Conservation (phyloP, 1,140 invertebrate species). For the Euwallacea similis region DNA sequence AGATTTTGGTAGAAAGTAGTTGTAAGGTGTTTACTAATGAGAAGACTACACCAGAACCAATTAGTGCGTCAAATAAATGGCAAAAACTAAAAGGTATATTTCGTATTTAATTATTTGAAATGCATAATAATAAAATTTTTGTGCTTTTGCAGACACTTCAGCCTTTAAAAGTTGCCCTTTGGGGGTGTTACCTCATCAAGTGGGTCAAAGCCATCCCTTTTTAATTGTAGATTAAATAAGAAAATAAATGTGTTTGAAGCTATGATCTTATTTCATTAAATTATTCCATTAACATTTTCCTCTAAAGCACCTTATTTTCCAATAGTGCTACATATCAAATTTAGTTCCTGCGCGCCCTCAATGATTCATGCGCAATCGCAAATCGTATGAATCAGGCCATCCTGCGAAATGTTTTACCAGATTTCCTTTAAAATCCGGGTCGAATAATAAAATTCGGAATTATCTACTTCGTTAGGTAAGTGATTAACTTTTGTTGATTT, state of each 20-base stretch:
- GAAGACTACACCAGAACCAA: neutral
- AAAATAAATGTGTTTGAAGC: too few species aligned
- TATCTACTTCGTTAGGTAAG: slow-evolving; percentile 51
- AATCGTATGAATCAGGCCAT: too few species aligned
- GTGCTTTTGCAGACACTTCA: slow-evolving; percentile 40
- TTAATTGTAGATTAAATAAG: slow-evolving; percentile 48
- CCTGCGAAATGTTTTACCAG: too few species aligned
- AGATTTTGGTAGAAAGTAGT: slow-evolving; percentile 5
- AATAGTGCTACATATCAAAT: too few species aligned
- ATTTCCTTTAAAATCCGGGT: too few species aligned
- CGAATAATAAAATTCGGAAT: slow-evolving; percentile 38
- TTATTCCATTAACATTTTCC: too few species aligned
- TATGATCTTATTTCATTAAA: too few species aligned
- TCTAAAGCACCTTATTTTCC: too few species aligned
- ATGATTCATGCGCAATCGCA: too few species aligned
- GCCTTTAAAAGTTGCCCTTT: slow-evolving; percentile 37
- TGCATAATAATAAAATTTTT: too few species aligned
- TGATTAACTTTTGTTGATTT: slow-evolving; percentile 8
- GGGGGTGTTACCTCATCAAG: slow-evolving; percentile 40
- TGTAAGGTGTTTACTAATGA: neutral
- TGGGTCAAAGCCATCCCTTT: slow-evolving; percentile 51
- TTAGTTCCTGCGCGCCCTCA: too few species aligned
- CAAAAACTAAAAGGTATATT: slow-evolving; percentile 3
- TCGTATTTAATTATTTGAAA: slow-evolving; percentile 3
- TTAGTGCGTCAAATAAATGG: neutral